These are phyloP conservation scores for Lepilemur ruficaudatus DNA, from an alignment of 2,797 vertebrate species.

Conservation along the genomic window DNA sequence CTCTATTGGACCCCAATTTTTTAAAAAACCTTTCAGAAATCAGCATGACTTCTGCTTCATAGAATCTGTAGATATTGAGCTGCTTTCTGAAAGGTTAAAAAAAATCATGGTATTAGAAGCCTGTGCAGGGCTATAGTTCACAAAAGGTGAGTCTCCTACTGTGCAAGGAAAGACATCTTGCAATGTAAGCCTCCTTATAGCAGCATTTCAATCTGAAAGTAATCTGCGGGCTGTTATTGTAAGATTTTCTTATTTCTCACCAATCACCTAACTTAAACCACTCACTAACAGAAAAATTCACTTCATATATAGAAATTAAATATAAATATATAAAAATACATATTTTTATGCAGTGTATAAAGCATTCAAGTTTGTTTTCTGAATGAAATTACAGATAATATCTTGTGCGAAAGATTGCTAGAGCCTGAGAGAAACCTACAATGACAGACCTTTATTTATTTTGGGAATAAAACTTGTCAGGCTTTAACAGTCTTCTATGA, in stretches of 20 bases:
- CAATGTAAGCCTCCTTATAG: not conserved
- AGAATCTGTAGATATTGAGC: not conserved
- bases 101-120: not conserved
- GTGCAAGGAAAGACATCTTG: not conserved
- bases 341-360: not conserved
- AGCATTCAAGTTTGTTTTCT: not conserved
- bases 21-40: not conserved
- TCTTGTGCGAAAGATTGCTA: not conserved
- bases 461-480: conserved; percentile 29
- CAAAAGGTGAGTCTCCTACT: conserved; percentile 18
- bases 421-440: not conserved
- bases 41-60: conserved; percentile 42
- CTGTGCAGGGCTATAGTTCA: not conserved
- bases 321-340: not conserved
- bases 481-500: not conserved
- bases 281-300: not conserved
- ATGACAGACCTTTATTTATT: conserved; percentile 35
- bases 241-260: conserved; percentile 1
- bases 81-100: not conserved
- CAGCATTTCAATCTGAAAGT: not conserved
- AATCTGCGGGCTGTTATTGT: not conserved
- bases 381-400: not conserved
- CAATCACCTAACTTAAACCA: not conserved
- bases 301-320: not conserved
- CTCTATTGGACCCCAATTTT: not conserved